These are phyloP conservation scores for Chaetorhynchus papuensis DNA, from an alignment of 2,113 vertebrate species.

Conservation along the genomic window DNA sequence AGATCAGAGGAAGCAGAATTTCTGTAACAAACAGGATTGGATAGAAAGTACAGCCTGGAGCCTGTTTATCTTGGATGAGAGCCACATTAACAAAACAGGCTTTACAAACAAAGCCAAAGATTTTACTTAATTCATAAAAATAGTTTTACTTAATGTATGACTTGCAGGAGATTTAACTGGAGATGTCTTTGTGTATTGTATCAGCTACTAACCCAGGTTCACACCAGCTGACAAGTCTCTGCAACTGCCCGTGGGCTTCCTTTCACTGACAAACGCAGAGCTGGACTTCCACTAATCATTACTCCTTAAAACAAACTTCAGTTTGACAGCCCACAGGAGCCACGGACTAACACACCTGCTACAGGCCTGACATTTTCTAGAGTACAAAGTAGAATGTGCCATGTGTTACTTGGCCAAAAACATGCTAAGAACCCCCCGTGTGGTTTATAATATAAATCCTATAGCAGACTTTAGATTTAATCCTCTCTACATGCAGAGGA, in stretches of 20 bases:
- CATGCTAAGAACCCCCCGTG: fast-evolving
- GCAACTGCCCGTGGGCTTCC: neutral
- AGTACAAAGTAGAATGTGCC: neutral
- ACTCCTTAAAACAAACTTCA: neutral
- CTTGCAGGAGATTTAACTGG: neutral
- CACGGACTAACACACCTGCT: neutral
- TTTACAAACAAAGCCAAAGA: neutral
- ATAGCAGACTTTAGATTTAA: neutral
- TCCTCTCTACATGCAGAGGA: neutral
- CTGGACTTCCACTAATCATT: neutral
- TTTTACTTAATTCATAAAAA: neutral
- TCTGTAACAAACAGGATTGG: neutral
- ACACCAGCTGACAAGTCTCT: neutral
- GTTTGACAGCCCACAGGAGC: neutral
- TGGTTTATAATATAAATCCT: neutral
- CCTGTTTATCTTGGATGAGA: neutral
- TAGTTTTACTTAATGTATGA: neutral
- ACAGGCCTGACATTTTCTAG: neutral
- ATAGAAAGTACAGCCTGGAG: neutral
- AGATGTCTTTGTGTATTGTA: neutral
- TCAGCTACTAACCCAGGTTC: neutral
- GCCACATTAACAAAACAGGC: neutral
- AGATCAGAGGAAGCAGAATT: neutral
- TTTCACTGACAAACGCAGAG: neutral
- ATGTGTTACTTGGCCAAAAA: neutral